Percentiles rank a stretch among this genome's conserved stretches.
phyloP scores from a whole-genome alignment of 1,140 invertebrate genomes.

The Manduca sexta region DNA sequence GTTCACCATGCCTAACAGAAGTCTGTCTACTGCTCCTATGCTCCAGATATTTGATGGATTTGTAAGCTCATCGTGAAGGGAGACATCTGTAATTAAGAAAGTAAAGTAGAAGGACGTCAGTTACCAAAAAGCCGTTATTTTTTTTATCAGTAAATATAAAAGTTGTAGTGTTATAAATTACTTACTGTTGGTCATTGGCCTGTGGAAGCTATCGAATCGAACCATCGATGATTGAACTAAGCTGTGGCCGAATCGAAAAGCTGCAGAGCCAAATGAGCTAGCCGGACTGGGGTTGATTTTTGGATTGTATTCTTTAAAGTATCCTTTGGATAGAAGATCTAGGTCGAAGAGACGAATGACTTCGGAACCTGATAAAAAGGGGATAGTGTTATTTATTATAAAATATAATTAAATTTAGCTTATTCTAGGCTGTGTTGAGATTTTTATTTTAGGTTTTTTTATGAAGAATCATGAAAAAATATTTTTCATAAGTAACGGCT shows the following conservation, averaged over 20 bases:
- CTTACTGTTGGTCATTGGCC: slow-evolving; percentile 79
- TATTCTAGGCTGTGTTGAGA: neutral
- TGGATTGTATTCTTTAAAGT: slow-evolving; percentile 83
- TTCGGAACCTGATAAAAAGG: slow-evolving; percentile 70
- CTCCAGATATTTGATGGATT: slow-evolving; percentile 79
- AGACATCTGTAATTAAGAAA: slow-evolving; percentile 79
- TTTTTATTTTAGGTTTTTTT: no score
- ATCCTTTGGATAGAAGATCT: slow-evolving; percentile 77
- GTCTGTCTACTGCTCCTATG: slow-evolving; percentile 84
- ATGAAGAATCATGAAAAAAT: no score
- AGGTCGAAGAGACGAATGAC: slow-evolving; percentile 83
- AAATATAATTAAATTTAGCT: neutral
- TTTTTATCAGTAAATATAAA: neutral
- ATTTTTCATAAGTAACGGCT: slow-evolving; percentile 5
- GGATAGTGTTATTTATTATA: neutral
- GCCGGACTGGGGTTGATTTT: slow-evolving; percentile 89
- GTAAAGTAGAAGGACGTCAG: no score
- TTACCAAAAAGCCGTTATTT: no score
- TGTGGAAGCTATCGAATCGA: slow-evolving; percentile 78
- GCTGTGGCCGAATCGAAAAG: slow-evolving; percentile 97
- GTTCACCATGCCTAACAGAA: slow-evolving; percentile 83
- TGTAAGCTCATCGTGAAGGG: slow-evolving; percentile 83
- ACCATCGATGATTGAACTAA: slow-evolving; percentile 87
- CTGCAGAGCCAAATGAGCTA: slow-evolving; percentile 95
- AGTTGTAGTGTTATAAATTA: neutral